Percentiles rank a stretch among this genome's conserved stretches.
Evolutionary conservation across 2,113 vertebrate genomes (phyloP).

Genomic region (Machaerirhynchus nigripectus): DNA sequence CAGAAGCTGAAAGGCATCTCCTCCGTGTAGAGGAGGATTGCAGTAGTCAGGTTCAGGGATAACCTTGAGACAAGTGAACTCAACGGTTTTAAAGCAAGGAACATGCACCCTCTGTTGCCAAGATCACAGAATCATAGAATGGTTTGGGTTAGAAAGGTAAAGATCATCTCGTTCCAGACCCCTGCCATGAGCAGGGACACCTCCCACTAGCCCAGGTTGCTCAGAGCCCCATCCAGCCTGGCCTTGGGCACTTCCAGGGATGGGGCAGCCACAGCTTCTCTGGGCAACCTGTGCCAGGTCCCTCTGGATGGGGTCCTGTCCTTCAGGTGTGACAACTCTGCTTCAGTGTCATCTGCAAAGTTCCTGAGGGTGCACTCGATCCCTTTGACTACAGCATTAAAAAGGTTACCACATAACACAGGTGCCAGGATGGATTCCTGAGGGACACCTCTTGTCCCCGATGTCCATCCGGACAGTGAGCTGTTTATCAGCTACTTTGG

Average conservation of each 20-base stretch:
- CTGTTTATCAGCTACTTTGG: background rate
- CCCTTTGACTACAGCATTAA: background rate
- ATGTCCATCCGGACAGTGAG: background rate
- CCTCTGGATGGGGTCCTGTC: no score
- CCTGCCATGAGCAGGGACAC: background rate
- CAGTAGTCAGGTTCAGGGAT: background rate
- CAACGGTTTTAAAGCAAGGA: background rate
- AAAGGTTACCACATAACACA: background rate
- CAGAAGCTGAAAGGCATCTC: background rate
- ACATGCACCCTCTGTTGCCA: background rate
- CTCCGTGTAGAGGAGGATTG: background rate
- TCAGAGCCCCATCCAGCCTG: background rate
- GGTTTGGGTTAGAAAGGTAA: background rate
- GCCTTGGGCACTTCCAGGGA: background rate
- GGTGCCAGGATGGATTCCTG: background rate
- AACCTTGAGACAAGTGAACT: background rate
- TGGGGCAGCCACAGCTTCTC: background rate
- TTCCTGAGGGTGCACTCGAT: background rate
- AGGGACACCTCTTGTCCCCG: background rate
- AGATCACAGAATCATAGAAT: no score
- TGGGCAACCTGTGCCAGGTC: background rate
- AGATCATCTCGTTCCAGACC: background rate
- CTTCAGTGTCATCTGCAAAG: background rate
- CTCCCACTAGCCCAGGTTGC: rapidly evolving
- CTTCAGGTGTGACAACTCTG: background rate